Evolutionary conservation across 2,113 vertebrate species (phyloP).

Genomic region (Mellivora capensis): DNA sequence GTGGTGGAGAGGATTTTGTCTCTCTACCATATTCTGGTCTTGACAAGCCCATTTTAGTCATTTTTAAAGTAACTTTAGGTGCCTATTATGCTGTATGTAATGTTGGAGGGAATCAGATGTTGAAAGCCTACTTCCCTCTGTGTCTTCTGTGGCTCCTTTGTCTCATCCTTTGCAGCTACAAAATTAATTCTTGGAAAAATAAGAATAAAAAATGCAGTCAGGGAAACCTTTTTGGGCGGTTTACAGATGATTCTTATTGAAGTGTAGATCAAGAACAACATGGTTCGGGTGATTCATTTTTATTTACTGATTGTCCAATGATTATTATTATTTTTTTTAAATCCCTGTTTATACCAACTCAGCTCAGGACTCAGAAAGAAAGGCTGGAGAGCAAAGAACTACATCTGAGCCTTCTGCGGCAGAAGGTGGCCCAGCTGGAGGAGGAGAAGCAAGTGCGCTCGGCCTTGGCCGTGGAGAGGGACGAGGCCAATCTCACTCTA

Average conservation of each 20-base stretch:
- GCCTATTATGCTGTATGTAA: background rate
- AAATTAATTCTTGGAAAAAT: constrained; percentile 52
- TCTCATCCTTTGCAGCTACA: background rate
- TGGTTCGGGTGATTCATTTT: constrained; percentile 2
- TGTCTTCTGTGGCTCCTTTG: constrained; percentile 25
- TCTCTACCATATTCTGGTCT: constrained; percentile 12
- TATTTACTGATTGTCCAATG: background rate
- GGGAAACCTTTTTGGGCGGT: background rate
- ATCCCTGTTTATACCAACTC: constrained; percentile 57
- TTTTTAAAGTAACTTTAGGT: constrained; percentile 23
- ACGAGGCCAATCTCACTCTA: constrained; percentile 81
- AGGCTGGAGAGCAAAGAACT: constrained; percentile 89
- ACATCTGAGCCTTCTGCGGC: constrained; percentile 89
- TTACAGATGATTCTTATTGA: constrained; percentile 28
- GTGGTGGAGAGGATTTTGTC: background rate
- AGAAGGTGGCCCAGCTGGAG: constrained; percentile 90
- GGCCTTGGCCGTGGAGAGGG: constrained; percentile 81
- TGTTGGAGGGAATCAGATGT: background rate
- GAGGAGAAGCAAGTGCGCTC: constrained; percentile 85
- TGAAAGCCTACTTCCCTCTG: background rate
- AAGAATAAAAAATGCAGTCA: constrained; percentile 29
- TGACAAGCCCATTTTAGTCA: constrained; percentile 16
- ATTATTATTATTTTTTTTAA: background rate
- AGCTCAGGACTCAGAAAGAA: constrained; percentile 92
- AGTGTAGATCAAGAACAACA: background rate